Evolutionary conservation across 2,113 vertebrate species (phyloP).

Genomic region (Pseudopodoces humilis): DNA sequence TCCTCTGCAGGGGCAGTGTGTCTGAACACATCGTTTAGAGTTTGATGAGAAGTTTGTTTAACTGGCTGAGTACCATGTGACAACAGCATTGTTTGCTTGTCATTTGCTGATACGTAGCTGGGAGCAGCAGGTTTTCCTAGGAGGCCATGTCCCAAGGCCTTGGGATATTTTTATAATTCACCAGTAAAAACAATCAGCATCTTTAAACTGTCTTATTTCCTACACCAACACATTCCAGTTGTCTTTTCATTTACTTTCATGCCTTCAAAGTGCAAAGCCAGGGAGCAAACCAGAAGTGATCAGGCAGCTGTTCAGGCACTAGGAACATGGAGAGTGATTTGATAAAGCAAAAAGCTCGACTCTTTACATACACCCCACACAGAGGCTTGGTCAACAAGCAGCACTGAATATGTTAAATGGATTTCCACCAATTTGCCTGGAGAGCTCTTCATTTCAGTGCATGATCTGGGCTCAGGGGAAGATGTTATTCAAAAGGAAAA

Average conservation of each 20-base stretch:
- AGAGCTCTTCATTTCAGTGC: background rate
- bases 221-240: background rate
- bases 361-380: background rate
- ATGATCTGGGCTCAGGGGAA: background rate
- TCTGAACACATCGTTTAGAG: background rate
- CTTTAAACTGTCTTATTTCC: background rate
- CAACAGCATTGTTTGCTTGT: background rate
- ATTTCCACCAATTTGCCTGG: background rate
- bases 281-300: background rate
- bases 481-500: background rate
- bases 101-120: background rate
- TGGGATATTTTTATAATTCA: background rate
- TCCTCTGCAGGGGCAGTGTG: background rate
- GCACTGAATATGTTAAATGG: background rate
- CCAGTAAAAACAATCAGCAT: background rate
- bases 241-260: background rate
- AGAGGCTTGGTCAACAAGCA: conserved; percentile 33
- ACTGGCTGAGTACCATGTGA: background rate
- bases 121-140: background rate
- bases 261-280: background rate
- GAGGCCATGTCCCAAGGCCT: background rate
- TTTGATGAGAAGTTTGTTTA: background rate
- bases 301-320: conserved; percentile 33
- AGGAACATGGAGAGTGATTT: background rate
- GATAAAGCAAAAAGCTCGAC: background rate